phyloP scores from a whole-genome alignment of 1,140 invertebrate genomes.

The Ephestia elutella region DNA sequence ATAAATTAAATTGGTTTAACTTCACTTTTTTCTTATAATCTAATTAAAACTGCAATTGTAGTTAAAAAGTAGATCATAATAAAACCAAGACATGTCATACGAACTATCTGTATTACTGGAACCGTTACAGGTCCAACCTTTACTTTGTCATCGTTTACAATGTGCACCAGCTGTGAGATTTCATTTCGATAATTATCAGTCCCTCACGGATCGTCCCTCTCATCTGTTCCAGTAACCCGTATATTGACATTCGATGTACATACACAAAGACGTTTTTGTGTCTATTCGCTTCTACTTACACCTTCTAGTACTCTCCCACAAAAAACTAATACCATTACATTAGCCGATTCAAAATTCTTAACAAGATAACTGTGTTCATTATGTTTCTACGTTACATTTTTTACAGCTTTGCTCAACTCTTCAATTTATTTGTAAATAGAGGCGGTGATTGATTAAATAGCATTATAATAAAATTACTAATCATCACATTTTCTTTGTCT shows the following conservation, averaged over 20 bases:
- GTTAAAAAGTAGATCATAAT: not conserved
- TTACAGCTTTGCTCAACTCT: not conserved
- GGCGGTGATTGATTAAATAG: not conserved
- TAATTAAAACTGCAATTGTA: not conserved
- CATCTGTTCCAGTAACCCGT: slow-evolving; percentile 47
- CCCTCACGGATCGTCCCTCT: slow-evolving; percentile 30
- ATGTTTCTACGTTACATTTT: slow-evolving; percentile 2
- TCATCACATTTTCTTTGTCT: not conserved
- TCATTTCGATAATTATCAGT: slow-evolving; percentile 54
- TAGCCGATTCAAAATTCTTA: slow-evolving; percentile 5
- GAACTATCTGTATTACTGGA: not conserved
- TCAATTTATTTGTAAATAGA: not conserved
- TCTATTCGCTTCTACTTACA: slow-evolving; percentile 10
- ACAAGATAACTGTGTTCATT: slow-evolving; percentile 8
- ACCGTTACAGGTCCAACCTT: slow-evolving; percentile 1
- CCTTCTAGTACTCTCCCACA: slow-evolving; percentile 16
- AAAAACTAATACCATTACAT: slow-evolving; percentile 17
- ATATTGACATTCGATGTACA: slow-evolving; percentile 37
- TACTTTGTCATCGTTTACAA: slow-evolving; percentile 31
- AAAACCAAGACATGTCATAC: not conserved
- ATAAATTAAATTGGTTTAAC: not conserved
- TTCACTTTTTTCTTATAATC: not conserved
- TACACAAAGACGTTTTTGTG: slow-evolving; percentile 45
- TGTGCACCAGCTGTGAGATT: slow-evolving; percentile 51
- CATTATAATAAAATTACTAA: not conserved